Conservation (phyloP, 2,797 vertebrate genomes). For the Stomatorhinus walkeri region DNA sequence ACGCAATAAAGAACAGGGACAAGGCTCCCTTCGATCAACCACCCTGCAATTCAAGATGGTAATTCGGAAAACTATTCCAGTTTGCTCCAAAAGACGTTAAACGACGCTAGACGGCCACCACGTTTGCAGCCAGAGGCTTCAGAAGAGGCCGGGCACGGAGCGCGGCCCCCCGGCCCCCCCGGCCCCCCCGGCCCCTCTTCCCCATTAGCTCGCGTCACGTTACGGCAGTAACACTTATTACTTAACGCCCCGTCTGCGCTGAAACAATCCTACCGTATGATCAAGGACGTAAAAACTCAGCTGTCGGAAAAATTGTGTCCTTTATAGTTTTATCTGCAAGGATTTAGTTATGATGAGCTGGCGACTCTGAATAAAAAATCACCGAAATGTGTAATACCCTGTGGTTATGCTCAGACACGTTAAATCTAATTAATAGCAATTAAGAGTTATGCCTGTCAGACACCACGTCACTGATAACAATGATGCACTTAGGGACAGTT, state of each 20-base stretch:
- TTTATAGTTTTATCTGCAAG: neutral
- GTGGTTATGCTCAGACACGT: neutral
- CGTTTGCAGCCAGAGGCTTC: neutral
- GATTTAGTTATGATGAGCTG: neutral
- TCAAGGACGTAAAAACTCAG: neutral
- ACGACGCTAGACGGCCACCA: neutral
- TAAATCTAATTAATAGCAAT: neutral
- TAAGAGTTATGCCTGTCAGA: neutral
- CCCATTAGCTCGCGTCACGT: neutral
- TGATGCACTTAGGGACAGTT: neutral
- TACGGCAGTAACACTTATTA: neutral
- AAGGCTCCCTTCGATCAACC: neutral
- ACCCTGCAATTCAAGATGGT: neutral
- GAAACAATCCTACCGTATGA: neutral
- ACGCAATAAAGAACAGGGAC: neutral
- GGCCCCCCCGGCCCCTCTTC: neutral
- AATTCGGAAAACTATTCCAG: neutral
- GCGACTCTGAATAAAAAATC: neutral
- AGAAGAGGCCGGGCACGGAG: neutral
- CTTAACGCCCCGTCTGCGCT: neutral
- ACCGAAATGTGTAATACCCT: neutral
- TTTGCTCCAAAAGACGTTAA: neutral
- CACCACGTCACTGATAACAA: neutral
- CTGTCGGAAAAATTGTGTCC: neutral
- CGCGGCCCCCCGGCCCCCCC: neutral